Conservation (phyloP, 2,113 vertebrate genomes). For the Coryphaenoides rupestris region DNA sequence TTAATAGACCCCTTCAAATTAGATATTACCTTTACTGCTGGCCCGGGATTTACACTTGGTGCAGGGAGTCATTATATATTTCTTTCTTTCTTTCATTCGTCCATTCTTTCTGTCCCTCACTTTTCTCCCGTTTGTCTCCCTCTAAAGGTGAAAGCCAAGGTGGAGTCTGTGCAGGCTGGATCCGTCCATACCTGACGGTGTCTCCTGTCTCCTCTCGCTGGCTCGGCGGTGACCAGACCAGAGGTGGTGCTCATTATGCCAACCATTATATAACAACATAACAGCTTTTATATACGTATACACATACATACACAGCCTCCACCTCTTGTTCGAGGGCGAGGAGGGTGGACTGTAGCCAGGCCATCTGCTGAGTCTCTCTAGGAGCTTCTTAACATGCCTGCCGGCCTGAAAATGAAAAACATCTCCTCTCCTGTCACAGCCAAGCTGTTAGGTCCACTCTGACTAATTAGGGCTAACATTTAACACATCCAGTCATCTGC, state of each 20-base stretch:
- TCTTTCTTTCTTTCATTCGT: background rate
- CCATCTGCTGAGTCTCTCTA: conserved; percentile 56
- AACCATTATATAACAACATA: too few species aligned
- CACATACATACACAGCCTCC: background rate
- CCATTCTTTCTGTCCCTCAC: too few species aligned
- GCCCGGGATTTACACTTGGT: conserved; percentile 38
- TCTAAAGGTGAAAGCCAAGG: background rate
- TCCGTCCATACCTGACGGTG: too few species aligned
- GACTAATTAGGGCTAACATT: too few species aligned
- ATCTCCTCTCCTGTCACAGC: conserved; percentile 17
- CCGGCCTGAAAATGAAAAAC: conserved; percentile 23
- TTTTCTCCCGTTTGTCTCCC: background rate
- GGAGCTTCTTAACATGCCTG: conserved; percentile 34
- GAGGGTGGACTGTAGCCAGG: conserved; percentile 47
- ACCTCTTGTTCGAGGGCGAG: conserved; percentile 14
- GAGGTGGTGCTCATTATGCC: too few species aligned
- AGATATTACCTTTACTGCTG: conserved; percentile 46
- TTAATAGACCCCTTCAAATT: conserved; percentile 49
- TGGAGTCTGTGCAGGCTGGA: too few species aligned
- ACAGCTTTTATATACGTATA: background rate
- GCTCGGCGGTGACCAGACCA: too few species aligned
- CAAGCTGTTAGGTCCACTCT: conserved; percentile 1
- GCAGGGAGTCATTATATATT: conserved; percentile 6
- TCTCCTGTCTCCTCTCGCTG: too few species aligned
- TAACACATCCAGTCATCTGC: too few species aligned